Conservation (phyloP, 2,888 invertebrate genomes). For the Drosophila testacea region DNA sequence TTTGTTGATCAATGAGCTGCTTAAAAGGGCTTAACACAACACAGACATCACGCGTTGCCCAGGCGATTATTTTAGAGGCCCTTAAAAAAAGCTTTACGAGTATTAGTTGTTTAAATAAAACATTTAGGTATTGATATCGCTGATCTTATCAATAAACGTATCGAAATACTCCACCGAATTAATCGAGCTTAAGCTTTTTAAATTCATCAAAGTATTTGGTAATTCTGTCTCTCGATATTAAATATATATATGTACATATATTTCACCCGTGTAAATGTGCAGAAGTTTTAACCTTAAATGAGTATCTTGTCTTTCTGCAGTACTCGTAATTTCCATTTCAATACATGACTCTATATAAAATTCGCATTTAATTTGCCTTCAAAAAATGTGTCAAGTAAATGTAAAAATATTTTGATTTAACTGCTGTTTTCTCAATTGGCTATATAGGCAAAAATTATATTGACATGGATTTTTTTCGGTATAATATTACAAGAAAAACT, state of each 20-base stretch:
- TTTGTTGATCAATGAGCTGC: constrained; percentile 65
- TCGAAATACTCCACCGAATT: background rate
- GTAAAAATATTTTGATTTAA: background rate
- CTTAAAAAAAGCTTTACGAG: constrained; percentile 29
- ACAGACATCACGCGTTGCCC: constrained; percentile 15
- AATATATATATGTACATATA: no score
- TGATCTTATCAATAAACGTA: constrained; percentile 22
- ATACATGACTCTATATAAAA: background rate
- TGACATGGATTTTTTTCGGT: background rate
- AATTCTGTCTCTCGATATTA: no score
- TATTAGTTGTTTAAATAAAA: constrained; percentile 4
- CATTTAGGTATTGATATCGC: background rate
- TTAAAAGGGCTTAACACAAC: constrained; percentile 46
- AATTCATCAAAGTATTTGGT: background rate
- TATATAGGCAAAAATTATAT: background rate
- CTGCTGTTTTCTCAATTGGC: background rate
- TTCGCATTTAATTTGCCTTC: background rate
- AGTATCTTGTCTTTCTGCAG: no score
- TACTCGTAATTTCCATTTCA: no score
- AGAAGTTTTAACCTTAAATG: no score
- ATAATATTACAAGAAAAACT: background rate
- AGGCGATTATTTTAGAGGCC: constrained; percentile 26
- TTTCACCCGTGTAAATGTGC: no score
- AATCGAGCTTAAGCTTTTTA: background rate
- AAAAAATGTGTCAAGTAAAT: background rate